phyloP scores from a whole-genome alignment of 2,888 invertebrate species.

The Lumbricus terrestris region DNA sequence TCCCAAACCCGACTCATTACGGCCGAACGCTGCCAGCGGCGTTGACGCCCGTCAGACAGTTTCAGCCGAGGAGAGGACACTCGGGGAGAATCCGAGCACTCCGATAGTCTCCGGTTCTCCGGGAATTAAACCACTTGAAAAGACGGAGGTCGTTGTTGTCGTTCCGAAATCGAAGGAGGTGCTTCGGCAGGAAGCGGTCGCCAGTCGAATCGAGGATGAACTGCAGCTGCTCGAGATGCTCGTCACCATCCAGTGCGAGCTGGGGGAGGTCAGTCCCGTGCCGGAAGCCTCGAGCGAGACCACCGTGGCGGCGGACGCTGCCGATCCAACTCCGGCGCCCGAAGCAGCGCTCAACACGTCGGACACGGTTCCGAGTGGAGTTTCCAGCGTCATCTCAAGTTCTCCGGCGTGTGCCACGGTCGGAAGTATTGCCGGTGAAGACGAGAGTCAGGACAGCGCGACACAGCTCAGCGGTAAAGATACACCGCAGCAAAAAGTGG shows the following conservation, averaged over 20 bases:
- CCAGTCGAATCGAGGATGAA: neutral
- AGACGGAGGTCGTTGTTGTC: no score
- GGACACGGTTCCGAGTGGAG: neutral
- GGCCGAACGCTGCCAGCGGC: neutral
- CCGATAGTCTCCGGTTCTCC: neutral
- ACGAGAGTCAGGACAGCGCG: neutral
- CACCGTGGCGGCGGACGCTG: neutral
- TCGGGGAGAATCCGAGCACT: neutral
- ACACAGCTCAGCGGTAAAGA: neutral
- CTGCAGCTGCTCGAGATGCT: conserved; percentile 7
- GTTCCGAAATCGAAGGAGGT: neutral
- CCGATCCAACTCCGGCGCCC: neutral
- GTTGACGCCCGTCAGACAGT: neutral
- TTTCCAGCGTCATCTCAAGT: neutral
- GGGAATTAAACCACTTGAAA: neutral
- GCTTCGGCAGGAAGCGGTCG: neutral
- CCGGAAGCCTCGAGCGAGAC: neutral
- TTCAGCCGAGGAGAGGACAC: neutral
- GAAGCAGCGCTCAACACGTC: neutral
- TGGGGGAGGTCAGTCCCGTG: neutral
- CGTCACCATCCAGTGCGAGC: neutral
- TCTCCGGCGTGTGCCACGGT: neutral
- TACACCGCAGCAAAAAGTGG: neutral
- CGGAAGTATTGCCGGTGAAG: neutral
- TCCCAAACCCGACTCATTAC: neutral